Conservation (phyloP, 2,113 vertebrate species). For the Halichoeres trimaculatus region DNA sequence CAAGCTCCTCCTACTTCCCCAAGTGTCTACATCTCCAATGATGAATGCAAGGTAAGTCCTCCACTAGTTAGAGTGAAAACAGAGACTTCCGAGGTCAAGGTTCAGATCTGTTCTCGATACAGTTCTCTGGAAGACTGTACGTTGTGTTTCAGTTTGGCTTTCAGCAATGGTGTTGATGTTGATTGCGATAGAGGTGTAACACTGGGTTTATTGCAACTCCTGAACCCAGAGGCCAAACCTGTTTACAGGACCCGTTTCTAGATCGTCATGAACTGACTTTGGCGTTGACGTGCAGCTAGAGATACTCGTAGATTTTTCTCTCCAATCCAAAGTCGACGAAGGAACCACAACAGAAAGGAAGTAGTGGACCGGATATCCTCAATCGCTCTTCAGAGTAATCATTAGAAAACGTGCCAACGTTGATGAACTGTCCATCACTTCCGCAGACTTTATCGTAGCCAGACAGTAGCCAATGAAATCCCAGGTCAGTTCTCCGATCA, state of each 20-base stretch:
- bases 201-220: too few species aligned
- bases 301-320: not conserved
- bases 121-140: not conserved
- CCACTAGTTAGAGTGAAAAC: conserved; percentile 51
- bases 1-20: conserved; percentile 63
- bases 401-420: not conserved
- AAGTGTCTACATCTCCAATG: conserved; percentile 58
- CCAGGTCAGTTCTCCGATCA: not conserved
- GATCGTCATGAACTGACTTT: not conserved
- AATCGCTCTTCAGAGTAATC: not conserved
- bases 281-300: not conserved
- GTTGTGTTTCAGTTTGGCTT: not conserved
- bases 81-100: conserved; percentile 10
- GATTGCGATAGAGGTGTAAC: too few species aligned
- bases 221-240: not conserved
- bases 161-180: too few species aligned
- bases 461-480: not conserved
- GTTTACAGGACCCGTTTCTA: not conserved
- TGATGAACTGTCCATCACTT: not conserved
- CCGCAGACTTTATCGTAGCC: not conserved
- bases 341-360: not conserved
- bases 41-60: conserved; percentile 43
- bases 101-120: not conserved
- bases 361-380: not conserved
- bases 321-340: not conserved